phyloP scores from a whole-genome alignment of 2,797 vertebrate genomes.

The Lagorchestes hirsutus region DNA sequence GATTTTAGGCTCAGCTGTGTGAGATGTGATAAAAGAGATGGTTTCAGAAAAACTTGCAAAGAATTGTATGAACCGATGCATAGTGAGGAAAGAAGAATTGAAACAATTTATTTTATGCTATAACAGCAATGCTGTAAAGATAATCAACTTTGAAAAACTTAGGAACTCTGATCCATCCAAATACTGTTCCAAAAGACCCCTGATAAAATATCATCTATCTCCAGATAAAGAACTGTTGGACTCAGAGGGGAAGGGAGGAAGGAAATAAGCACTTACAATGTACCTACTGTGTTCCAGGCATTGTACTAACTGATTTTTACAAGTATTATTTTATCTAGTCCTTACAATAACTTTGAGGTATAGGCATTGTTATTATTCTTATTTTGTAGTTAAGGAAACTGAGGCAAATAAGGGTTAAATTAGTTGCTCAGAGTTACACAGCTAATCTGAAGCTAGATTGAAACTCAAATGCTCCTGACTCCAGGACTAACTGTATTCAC shows the following conservation, averaged over 20 bases:
- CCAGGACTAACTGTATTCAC: background rate
- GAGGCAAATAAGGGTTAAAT: background rate
- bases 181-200: background rate
- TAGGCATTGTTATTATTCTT: background rate
- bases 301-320: background rate
- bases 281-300: rapidly evolving
- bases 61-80: background rate
- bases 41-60: background rate
- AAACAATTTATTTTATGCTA: background rate
- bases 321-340: background rate
- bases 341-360: background rate
- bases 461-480: background rate
- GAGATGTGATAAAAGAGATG: background rate
- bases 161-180: background rate
- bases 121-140: background rate
- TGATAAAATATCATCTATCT: background rate
- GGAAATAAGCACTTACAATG: background rate
- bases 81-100: background rate
- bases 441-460: background rate
- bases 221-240: background rate
- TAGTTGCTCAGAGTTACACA: background rate
- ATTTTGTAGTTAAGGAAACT: background rate
- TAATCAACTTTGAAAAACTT: background rate
- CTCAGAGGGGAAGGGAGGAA: background rate
- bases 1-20: background rate